Base-by-base conservation (phyloP, 2,888 invertebrate genomes). In the Melipona bicolor region DNA sequence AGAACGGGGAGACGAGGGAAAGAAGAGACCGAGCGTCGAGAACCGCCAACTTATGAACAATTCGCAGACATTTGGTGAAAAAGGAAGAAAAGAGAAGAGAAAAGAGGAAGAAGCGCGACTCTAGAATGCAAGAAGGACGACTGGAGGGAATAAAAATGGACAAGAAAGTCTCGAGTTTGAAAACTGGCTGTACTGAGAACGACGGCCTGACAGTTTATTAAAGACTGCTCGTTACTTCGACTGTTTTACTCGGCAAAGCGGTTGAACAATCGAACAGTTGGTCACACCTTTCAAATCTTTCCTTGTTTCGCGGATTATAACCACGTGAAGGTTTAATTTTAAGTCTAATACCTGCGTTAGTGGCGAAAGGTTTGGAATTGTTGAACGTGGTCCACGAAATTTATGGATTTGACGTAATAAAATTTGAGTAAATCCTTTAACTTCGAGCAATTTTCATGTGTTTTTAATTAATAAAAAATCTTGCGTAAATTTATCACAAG, bases 161-260 rank as follows among this genome's bases (percentile, higher is more conserved):
- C 83, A 77, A 78, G 73, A 62, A 76, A 50, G 43, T 62, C 56
- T 73, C 73, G 70, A 86, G 83, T 82, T 78, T 85, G 76, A 84
- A 9, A 89, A 89, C 74, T 70, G 80, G 56, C 85, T 61, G 43
- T 62, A 71, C 62, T 59, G 77, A 64, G 70, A 73, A 62, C 71
- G 83, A 76, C 80, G 78, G 83, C 75, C 84, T 86, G 87, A 85
- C 88, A 87, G 87, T 91, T 92, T 90, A 89, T 91, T 90, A 91
- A 91, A 89, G 80, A 81, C 86, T 84, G 77, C 65, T 86, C 85
- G 85, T 91, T 90, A 89, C 85, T 81, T 76, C 82, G 74, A 79
- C 74, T 77, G 76, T 64, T 81, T 80, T 56, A 67, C 78, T 71
- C 67, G 65, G 62, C 19, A 64, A 69, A 49, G 56, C 24, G 32